Evolutionary conservation across 2,888 invertebrate species (phyloP).

Genomic region (Pemphredon lugubris): DNA sequence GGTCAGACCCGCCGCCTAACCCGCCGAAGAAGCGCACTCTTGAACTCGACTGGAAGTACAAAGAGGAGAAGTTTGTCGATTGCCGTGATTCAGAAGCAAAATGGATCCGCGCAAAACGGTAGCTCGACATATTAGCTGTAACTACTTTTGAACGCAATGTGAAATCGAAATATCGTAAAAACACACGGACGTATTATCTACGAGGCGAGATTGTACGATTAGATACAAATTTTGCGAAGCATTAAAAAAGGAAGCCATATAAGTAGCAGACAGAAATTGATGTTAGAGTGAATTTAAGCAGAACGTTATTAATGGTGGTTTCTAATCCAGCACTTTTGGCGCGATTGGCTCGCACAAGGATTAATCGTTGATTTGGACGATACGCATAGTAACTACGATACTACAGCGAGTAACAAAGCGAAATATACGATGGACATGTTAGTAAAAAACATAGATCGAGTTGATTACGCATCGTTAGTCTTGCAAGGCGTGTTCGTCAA

Average conservation of each 20-base stretch:
- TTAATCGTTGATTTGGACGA: no score
- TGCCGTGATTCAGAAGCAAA: not conserved
- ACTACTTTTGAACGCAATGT: slow-evolving; percentile 10
- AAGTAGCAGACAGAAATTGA: no score
- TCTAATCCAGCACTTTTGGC: no score
- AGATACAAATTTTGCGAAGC: no score
- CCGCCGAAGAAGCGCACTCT: slow-evolving; percentile 82
- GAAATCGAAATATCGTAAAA: not conserved
- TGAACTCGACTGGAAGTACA: slow-evolving; percentile 81
- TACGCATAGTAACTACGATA: no score
- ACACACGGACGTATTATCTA: no score
- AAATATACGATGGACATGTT: slow-evolving; percentile 3
- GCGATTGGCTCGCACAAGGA: no score
- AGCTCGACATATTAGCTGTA: slow-evolving; percentile 25
- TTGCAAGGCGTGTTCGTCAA: slow-evolving; percentile 66
- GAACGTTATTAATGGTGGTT: no score
- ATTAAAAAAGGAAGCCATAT: no score
- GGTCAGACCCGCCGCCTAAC: slow-evolving; percentile 81
- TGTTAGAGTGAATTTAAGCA: no score
- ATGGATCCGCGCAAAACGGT: slow-evolving; percentile 26
- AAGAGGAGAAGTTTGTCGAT: not conserved
- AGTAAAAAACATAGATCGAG: not conserved
- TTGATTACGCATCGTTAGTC: slow-evolving; percentile 40
- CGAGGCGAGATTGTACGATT: no score
- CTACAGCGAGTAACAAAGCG: no score